These are phyloP conservation scores for Otis tarda DNA, from an alignment of 2,113 vertebrate species.

Conservation along the genomic window DNA sequence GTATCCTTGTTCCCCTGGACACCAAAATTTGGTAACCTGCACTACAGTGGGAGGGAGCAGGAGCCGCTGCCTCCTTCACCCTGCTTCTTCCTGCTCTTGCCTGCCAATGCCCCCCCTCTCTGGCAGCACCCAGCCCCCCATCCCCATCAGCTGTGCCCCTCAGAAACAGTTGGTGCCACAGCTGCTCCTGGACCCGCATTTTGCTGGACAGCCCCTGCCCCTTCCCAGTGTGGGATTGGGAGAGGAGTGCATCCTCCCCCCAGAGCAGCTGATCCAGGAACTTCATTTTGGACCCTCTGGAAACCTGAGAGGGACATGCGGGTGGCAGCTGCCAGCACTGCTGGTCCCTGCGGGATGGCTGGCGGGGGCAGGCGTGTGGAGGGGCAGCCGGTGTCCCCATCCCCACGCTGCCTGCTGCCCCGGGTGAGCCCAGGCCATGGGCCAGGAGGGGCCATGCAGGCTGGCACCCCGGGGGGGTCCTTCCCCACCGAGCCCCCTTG, in stretches of 20 bases:
- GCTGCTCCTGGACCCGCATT: not conserved
- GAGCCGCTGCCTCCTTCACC: not conserved
- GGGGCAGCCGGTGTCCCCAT: not conserved
- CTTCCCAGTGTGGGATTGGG: not conserved
- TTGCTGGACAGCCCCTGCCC: not conserved
- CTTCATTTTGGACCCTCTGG: not conserved
- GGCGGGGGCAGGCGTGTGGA: not conserved
- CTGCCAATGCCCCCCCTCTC: not conserved
- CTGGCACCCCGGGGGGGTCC: not conserved
- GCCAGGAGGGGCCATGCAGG: not conserved
- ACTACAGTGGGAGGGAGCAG: not conserved
- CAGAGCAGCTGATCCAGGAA: not conserved
- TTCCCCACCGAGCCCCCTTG: rapidly evolving
- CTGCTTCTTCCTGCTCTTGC: not conserved
- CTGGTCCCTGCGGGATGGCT: not conserved
- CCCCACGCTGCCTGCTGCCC: not conserved
- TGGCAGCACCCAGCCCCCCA: not conserved
- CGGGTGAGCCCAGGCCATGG: not conserved
- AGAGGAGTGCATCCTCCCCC: not conserved
- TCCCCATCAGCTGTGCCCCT: not conserved
- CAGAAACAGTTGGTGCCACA: not conserved
- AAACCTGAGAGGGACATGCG: not conserved
- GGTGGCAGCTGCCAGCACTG: not conserved
- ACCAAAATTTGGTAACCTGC: not conserved
- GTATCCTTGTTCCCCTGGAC: not conserved